Base-by-base conservation (phyloP, 2,888 invertebrate species). In the Hydraecia micacea region DNA sequence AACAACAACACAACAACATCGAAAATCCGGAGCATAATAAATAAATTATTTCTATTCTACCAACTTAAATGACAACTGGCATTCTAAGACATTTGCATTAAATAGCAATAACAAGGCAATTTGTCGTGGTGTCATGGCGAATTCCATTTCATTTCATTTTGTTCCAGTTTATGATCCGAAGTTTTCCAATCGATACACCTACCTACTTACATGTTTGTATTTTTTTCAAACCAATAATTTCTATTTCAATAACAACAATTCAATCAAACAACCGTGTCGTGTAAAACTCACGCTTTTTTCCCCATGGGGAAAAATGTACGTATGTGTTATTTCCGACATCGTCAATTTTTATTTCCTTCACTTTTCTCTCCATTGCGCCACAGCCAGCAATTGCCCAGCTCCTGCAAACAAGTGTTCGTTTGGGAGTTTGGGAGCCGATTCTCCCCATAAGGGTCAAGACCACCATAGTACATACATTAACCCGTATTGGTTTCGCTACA, bases 401-500 rank as follows among this genome's bases (percentile, higher is more conserved):
- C 73, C 83, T 83, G 71, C 15, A 82, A 77, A 72, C 81, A 66
- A 77, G 70, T 63, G 49, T 83, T 63, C 73, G 63, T 73, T 74
- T 65, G 86, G 71, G 77, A 73, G 63, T 73, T 74, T 65, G 86
- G 71, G 77, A 73, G 58, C 36, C 28, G 18, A 42, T 25, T 77
- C 65, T 73, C 58, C 68, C 49, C 68, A 75, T 66, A 81, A 73
- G 81, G 77, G 66, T 74, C 73, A 77, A 77, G 62, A 77, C 15
- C 73, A 60, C 74, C 71, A 80, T 78, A 78, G 76, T 80, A 76
- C 74, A 85, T 81, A 85, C 77, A 87, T 86, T 80, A 81, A 79
- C 78, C 79, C 80, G 81, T 86, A 87, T 88, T 83, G 85, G 88
- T 88, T 87, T 87, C 80, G 80, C 80, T 83, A 73, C 77, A 72